phyloP scores from a whole-genome alignment of 1,140 invertebrate genomes.

The Radopholus similis region DNA sequence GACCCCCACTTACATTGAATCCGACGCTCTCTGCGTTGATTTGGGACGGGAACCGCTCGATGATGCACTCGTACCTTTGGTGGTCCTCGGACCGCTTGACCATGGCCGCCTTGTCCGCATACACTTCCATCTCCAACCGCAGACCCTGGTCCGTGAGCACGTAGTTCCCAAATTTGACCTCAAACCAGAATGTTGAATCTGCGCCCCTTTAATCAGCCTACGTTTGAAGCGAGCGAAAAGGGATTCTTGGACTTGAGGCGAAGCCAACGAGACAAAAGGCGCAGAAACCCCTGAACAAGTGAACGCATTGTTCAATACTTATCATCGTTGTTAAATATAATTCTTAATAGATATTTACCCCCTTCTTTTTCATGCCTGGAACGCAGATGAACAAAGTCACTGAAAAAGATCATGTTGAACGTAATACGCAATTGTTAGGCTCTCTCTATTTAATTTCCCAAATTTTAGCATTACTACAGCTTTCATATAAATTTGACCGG shows the following conservation, averaged over 20 bases:
- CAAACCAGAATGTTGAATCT: not conserved
- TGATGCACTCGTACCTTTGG: slow-evolving; percentile 43
- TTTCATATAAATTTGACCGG: no score
- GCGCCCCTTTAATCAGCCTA: not conserved
- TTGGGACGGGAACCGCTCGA: slow-evolving; percentile 38
- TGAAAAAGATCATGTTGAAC: slow-evolving; percentile 13
- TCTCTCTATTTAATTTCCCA: no score
- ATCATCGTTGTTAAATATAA: not conserved
- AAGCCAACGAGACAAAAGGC: slow-evolving; percentile 19
- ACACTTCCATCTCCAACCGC: slow-evolving; percentile 36
- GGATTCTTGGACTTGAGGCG: slow-evolving; percentile 35
- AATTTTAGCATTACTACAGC: no score
- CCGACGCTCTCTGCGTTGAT: slow-evolving; percentile 48
- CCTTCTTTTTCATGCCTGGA: slow-evolving; percentile 36
- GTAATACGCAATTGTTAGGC: not conserved
- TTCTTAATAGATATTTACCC: slow-evolving; percentile 12
- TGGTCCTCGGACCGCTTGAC: slow-evolving; percentile 27
- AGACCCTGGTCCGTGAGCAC: slow-evolving; percentile 31
- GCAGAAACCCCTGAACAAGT: not conserved
- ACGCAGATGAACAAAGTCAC: slow-evolving; percentile 32
- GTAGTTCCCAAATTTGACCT: slow-evolving; percentile 36
- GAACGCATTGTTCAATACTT: not conserved
- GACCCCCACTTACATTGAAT: slow-evolving; percentile 31
- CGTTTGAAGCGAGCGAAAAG: slow-evolving; percentile 41
- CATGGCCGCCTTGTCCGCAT: slow-evolving; percentile 31